Base-by-base conservation (phyloP, 1,140 invertebrate species). In the Arion vulgaris region DNA sequence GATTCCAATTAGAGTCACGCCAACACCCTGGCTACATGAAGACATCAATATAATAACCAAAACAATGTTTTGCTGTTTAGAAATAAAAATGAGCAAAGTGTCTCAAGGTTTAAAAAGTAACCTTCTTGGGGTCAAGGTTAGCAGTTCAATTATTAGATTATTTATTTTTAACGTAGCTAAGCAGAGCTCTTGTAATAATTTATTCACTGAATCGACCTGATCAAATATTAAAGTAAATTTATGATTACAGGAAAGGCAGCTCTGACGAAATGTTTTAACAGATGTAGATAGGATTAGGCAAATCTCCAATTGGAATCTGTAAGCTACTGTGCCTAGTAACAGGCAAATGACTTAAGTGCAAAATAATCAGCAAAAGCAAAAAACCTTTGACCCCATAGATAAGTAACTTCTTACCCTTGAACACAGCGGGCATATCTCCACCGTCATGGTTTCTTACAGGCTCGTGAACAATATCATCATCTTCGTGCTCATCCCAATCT, bases 261-360 rank as follows among this genome's bases (percentile, higher is more conserved):
- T 57, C 23, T 57, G 2, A 15, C 23, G 9, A 57, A 57, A 57
- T 57, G 15, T 15, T 7, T 45, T 5, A 45, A 5, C 23, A 19
- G 53, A 1, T 57, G 19, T 57, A 19, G 23, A n/a, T 57, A 23
- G 5, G 53, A 57, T 23, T 11, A 23, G 78, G 41, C 51, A 57
- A 45, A 62, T 81, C 84, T 85, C 84, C 84, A 85, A 85, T 79
- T 85, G 84, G 84, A 85, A 85, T 85, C 84, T 82, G 62, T 45
- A 34, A 72, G n/a, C 32, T 76, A 68, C 13, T 39, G 17, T 77
- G 57, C 11, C 36, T 66, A 82, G 45, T 19, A 69, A 49, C 45
- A 19, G 28, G 15, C 4, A 53, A 51, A 66, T 23, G 68, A 38
- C 39, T 75, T 23, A n/a, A 28, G 19, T 49, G 28, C 41, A 76